Percentiles rank a stretch among this genome's conserved stretches.
phyloP scores from a whole-genome alignment of 1,140 invertebrate genomes.

The Heterodera schachtii region DNA sequence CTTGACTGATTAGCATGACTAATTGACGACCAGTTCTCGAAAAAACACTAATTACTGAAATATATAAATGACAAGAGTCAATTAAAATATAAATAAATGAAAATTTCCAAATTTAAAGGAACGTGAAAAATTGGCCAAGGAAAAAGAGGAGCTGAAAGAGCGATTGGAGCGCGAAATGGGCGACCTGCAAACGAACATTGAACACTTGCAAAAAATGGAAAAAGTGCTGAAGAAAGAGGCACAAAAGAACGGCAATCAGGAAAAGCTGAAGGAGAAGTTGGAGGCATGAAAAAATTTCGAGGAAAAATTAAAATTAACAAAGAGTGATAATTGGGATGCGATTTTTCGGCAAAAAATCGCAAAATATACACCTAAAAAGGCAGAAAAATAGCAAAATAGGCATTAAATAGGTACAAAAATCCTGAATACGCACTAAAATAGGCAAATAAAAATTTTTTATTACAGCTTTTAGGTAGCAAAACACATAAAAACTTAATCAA shows the following conservation, averaged over 20 bases:
- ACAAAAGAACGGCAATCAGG: constrained; percentile 35
- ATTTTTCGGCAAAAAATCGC: too few relatives aligned
- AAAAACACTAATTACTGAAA: too few relatives aligned
- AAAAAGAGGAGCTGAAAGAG: constrained; percentile 69
- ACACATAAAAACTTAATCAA: too few relatives aligned
- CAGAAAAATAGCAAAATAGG: too few relatives aligned
- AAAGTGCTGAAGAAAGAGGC: constrained; percentile 65
- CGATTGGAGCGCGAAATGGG: constrained; percentile 71
- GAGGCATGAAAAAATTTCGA: constrained; percentile 35
- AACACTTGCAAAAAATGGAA: constrained; percentile 70
- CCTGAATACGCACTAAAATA: too few relatives aligned
- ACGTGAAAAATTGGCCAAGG: constrained; percentile 69
- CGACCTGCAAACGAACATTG: constrained; percentile 71
- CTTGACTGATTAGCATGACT: too few relatives aligned
- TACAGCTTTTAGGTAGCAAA: too few relatives aligned
- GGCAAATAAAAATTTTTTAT: too few relatives aligned
- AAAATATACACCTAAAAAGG: too few relatives aligned
- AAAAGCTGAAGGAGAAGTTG: constrained; percentile 38
- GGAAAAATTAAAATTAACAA: neutral
- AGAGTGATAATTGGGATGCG: neutral
- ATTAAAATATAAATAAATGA: constrained; percentile 26
- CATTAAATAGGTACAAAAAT: too few relatives aligned
- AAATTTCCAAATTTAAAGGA: constrained; percentile 54
- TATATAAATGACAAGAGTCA: too few relatives aligned
- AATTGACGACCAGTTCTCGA: too few relatives aligned